Base-by-base conservation (phyloP, 2,113 vertebrate genomes). In the Hemibagrus wyckioides region DNA sequence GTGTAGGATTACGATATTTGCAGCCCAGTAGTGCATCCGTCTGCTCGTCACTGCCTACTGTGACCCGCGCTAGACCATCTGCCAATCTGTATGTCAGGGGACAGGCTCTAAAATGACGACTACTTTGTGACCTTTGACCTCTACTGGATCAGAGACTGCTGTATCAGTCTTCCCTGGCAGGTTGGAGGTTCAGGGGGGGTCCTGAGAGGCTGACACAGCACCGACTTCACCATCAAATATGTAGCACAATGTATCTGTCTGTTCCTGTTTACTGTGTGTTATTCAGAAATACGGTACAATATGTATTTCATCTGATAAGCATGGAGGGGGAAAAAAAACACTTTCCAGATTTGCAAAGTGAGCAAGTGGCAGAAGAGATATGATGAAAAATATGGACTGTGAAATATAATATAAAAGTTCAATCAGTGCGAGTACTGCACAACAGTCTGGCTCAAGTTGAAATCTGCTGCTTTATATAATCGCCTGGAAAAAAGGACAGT, bases 41-140 rank as follows among this genome's bases (percentile, higher is more conserved):
- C 80, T 73, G 82, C 84, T 59, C 80, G 3, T 36, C 39, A 7
- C 56, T 33, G 75, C 39, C 75, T 59, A 67, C 21, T 52, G 56
- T 80, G 83, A 86, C 80, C 77, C 41, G 23, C 85, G 41, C 82
- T 73, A 57, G 54, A 28, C 80, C 77, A 77, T 88, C 87, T 85
- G 90, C 87, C 90, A 86, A 83, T 79, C 80, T 87, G 67, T 67
- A 54, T 39, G 75, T 79, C 89, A 85, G 82, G 83, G 57, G 30
- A 80, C 36, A 52, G 39, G 48, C 76, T 82, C 41, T 76, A 50
- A 48, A 48, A 50, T 89, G 71, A 87, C 83, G 36, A 30, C 36
- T 50, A 28, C 30, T 69, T 52, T 48, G 33, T 85, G 81, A 92
- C 83, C 82, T 90, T 88, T 87, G 90, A 89, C 84, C 89, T 79